Evolutionary conservation across 2,888 invertebrate genomes (phyloP).

Genomic region (Drosophila greeni): DNA sequence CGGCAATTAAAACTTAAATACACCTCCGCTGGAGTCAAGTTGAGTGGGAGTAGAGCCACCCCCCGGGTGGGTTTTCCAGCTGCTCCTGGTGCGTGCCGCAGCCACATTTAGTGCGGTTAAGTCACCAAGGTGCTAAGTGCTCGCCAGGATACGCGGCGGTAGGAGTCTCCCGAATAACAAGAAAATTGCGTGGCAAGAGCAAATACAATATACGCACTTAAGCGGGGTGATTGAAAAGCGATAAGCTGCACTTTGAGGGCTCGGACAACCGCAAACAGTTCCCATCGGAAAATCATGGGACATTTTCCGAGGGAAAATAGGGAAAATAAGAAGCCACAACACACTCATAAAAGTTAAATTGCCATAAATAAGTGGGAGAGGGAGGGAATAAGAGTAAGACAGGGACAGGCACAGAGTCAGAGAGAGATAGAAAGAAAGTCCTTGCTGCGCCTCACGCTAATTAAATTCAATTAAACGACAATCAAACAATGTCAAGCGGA

Average conservation of each 20-base stretch:
- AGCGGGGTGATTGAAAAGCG: constrained; percentile 42
- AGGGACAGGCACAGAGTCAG: constrained; percentile 1
- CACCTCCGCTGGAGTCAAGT: constrained; percentile 18
- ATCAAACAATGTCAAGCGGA: constrained; percentile 78
- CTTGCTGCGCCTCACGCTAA: constrained; percentile 73
- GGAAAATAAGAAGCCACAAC: too few species aligned
- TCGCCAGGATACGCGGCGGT: constrained; percentile 28
- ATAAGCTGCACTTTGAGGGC: constrained; percentile 30
- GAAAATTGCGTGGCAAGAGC: constrained; percentile 70
- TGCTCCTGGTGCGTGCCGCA: constrained; percentile 57
- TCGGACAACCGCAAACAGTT: constrained; percentile 40
- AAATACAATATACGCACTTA: constrained; percentile 47
- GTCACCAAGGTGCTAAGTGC: constrained; percentile 62
- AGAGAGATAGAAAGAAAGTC: constrained; percentile 31
- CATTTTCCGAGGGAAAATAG: too few species aligned
- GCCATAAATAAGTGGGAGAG: constrained; percentile 63
- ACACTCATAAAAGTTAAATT: constrained; percentile 67
- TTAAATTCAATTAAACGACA: constrained; percentile 79
- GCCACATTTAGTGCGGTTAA: constrained; percentile 69
- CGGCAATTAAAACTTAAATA: constrained; percentile 76
- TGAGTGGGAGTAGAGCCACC: neutral
- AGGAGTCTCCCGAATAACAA: constrained; percentile 42
- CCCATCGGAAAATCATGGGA: constrained; percentile 32
- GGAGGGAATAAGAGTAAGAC: neutral
- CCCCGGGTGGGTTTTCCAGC: constrained; percentile 11